Conservation (phyloP, 2,113 vertebrate genomes). For the Heterochromis multidens region DNA sequence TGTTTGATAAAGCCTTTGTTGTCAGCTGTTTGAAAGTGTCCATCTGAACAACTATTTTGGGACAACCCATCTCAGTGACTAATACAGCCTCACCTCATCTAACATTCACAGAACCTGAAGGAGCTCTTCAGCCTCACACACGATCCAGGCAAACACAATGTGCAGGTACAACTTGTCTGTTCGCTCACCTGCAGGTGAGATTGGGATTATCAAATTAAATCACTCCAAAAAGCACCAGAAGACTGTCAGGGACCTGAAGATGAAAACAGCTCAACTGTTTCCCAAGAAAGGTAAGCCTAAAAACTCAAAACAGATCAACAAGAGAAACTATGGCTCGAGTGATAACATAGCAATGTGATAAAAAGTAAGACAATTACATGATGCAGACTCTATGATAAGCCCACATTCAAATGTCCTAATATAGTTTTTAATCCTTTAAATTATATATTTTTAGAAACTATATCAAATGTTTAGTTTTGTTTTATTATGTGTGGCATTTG, state of each 20-base stretch:
- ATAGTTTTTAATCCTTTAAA: neutral
- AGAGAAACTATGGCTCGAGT: neutral
- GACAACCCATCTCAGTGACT: neutral
- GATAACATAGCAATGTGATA: neutral
- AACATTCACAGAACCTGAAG: accelerated
- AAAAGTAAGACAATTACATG: neutral
- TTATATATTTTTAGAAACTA: accelerated
- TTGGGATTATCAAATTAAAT: accelerated
- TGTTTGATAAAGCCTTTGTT: neutral
- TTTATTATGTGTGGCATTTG: neutral
- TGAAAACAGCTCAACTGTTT: accelerated
- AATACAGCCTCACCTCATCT: accelerated
- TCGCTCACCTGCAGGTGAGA: neutral
- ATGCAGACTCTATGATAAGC: accelerated
- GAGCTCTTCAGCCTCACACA: accelerated
- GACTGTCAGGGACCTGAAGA: neutral
- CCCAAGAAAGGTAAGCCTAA: neutral
- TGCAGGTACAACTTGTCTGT: neutral
- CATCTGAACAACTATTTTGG: neutral
- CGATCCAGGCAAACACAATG: neutral
- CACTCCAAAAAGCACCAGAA: neutral
- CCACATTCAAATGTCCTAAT: neutral
- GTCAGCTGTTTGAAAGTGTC: neutral
- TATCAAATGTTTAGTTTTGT: accelerated
- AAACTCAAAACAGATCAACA: accelerated